Base-by-base conservation (phyloP, 2,113 vertebrate species). In the Brachyhypopomus occidentalis region DNA sequence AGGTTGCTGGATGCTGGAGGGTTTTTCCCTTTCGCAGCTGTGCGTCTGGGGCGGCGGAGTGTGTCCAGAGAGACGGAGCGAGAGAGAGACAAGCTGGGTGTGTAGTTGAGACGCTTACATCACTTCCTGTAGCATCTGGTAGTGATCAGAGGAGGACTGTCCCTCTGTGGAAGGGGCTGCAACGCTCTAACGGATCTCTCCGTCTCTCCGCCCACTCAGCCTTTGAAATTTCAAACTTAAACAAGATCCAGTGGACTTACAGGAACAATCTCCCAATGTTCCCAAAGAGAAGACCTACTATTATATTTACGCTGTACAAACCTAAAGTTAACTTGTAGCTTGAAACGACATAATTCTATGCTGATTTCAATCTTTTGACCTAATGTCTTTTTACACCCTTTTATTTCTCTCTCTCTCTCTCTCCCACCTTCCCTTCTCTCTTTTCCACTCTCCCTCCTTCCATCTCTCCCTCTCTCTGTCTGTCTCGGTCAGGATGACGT, bases 401-500 rank as follows among this genome's bases (percentile, higher is more conserved):
- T 64, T 52, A 7, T 72, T 34, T 67, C 7, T 45, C 55, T 84
- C 64, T 16, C 72, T 59, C 55, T 84, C 64, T 73, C 22, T 73
- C 2, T 72, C 45, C 20, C 38, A 34, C 8, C 75, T 1, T 60
- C 20, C 71, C 17, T 56, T 30, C 12, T 62, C 16, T 2, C 72
- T 70, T 67, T 14, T 64, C 45, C n/a, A n/a, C n/a, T n/a, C n/a
- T n/a, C 12, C 64, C 45, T 72, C 19, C 45, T 55, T 84, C 64
- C 7, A 70, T 73, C 22, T 73, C 2, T 77, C 45, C 20, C 55
- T 78, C 2, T 62, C n/a, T 75, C 19, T 63, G 69, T 70, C 23
- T 78, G 36, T 20, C 9, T 5, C 0, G 83, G 90, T 56, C 90
- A 98, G 96, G 95, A 97, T 98, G 96, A 95, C 93, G 92, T 96